Evolutionary conservation across 2,888 invertebrate species (phyloP), one percentile per base, ranked within the genome.

Genomic region (Caenorhabditis sp.): DNA sequence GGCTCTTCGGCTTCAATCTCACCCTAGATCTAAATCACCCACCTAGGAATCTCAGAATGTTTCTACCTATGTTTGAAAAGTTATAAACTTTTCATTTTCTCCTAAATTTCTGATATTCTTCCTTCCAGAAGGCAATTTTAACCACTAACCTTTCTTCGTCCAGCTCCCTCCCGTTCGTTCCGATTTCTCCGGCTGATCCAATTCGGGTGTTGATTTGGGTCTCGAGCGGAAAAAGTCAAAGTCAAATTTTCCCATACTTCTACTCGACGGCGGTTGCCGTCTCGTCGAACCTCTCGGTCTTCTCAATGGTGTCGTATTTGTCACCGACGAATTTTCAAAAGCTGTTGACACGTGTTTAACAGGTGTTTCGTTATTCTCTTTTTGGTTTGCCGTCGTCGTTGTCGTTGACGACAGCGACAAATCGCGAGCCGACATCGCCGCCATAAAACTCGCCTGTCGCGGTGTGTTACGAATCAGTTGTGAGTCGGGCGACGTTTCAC

Each of bases 391-490:
- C n/a, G n/a, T n/a, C n/a, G n/a, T n/a, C n/a, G n/a, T n/a, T n/a
- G n/a, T n/a, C n/a, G n/a, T n/a, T n/a, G n/a, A n/a, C n/a, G n/a
- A n/a, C n/a, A n/a, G n/a, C n/a, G n/a, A n/a, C n/a, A n/a, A n/a
- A 63, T 53, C 50, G 57, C 62, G 6, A 3, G 43, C 43, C 26
- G 69, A 58, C 55, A 78, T 68, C 4, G 78, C 78, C 19, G 78
- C 78, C 73, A 78, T 78, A 57, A 78, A 78, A 31, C 76, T 76
- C n/a, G 78, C 78, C 37, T 78, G 78, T 54, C 78, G 53, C 14
- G 78, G 66, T n/a, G 76, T 76, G 36, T 66, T 74, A n/a, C 74
- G 51, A 2, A 51, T 23, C 10, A 51, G 6, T 51, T 51, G 23
- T 1, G 21, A 8, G 23, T n/a, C n/a, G 5, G 5, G 21, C 19